Percentiles rank a stretch among this genome's conserved stretches.
Conservation (phyloP, 1,140 invertebrate species). For the Archivesica marissinica region DNA sequence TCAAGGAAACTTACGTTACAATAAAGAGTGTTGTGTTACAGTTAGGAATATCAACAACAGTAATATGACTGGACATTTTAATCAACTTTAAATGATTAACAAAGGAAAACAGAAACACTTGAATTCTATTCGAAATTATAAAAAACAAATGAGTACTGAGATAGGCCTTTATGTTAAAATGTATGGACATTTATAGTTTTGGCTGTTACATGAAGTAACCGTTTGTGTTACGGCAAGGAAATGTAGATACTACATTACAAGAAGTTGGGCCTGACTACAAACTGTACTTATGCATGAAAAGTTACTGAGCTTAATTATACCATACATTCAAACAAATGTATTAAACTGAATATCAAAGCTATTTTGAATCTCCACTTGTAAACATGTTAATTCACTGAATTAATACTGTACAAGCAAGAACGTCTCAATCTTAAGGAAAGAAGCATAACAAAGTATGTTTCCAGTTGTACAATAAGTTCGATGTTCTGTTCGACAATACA, state of each 20-base stretch:
- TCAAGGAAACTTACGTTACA: not conserved
- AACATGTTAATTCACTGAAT: too few relatives aligned
- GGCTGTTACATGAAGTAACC: not conserved
- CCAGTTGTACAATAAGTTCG: too few relatives aligned
- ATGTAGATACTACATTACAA: not conserved
- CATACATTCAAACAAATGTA: not conserved
- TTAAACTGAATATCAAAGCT: not conserved
- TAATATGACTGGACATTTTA: not conserved
- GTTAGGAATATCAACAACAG: not conserved
- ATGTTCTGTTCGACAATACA: too few relatives aligned
- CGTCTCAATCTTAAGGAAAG: too few relatives aligned
- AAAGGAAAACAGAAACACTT: not conserved
- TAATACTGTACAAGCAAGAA: not conserved
- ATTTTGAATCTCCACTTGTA: not conserved
- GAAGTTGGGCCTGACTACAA: not conserved
- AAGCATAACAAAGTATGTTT: too few relatives aligned
- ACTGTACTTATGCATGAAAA: not conserved
- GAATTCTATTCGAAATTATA: not conserved
- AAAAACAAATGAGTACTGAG: not conserved
- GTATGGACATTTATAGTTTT: not conserved
- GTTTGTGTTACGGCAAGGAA: constrained; percentile 1
- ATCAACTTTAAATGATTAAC: not conserved
- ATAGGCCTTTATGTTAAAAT: not conserved
- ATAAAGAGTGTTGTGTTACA: not conserved
- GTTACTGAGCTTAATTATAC: not conserved